phyloP scores from a whole-genome alignment of 2,113 vertebrate species.

The Neogobius melanostomus region DNA sequence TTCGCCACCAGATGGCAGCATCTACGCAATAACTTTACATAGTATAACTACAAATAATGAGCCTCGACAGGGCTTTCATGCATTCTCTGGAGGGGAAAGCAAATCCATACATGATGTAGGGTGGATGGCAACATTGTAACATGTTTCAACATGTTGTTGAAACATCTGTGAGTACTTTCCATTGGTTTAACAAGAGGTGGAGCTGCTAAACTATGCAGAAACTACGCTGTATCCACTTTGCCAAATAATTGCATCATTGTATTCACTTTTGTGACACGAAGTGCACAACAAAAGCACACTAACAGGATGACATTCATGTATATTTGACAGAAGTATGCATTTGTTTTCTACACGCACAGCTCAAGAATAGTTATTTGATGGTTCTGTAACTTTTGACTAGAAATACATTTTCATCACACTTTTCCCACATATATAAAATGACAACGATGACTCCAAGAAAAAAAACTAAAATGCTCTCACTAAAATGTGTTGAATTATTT shows the following conservation, averaged over 20 bases:
- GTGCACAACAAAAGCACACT: neutral
- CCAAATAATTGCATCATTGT: conserved; percentile 2
- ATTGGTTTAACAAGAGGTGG: conserved; percentile 17
- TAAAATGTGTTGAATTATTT: too few relatives aligned
- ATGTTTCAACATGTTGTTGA: too few relatives aligned
- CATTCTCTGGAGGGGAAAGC: conserved; percentile 18
- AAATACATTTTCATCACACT: too few relatives aligned
- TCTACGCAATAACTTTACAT: conserved; percentile 20
- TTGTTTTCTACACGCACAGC: neutral
- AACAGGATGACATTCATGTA: neutral
- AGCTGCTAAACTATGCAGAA: conserved; percentile 13
- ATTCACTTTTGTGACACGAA: neutral
- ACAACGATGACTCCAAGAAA: too few relatives aligned
- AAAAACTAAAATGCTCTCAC: too few relatives aligned
- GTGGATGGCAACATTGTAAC: conserved; percentile 23
- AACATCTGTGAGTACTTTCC: conserved; percentile 20
- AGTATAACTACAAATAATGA: conserved; percentile 20
- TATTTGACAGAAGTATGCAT: neutral
- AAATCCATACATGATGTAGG: conserved; percentile 36
- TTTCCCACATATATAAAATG: too few relatives aligned
- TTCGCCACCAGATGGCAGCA: conserved; percentile 40
- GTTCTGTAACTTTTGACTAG: too few relatives aligned
- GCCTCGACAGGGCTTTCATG: conserved; percentile 32
- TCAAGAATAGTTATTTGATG: too few relatives aligned
- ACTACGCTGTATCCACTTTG: neutral